These are phyloP conservation scores for Yponomeuta cagnagella DNA, from an alignment of 2,888 invertebrate species.

Conservation along the genomic window DNA sequence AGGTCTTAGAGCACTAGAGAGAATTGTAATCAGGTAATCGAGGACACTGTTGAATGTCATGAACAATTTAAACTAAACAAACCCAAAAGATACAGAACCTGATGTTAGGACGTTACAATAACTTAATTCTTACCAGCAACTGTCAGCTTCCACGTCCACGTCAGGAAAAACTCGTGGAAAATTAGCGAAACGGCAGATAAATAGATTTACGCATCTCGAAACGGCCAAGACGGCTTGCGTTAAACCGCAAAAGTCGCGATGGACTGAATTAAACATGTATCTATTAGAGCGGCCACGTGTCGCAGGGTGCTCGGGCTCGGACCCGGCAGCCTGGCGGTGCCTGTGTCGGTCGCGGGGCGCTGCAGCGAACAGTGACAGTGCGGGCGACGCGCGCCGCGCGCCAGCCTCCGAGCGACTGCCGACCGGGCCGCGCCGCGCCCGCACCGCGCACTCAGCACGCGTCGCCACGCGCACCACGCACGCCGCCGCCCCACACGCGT, in stretches of 20 bases:
- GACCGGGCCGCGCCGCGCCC: constrained; percentile 46
- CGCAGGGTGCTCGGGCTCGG: neutral
- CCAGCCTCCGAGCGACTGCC: constrained; percentile 65
- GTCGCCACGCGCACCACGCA: constrained; percentile 39
- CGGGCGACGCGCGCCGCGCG: constrained; percentile 61
- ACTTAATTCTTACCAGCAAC: constrained; percentile 1
- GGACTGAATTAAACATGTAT: constrained; percentile 57
- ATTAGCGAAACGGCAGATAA: constrained; percentile 3
- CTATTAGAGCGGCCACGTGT: constrained; percentile 33
- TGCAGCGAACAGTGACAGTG: constrained; percentile 49
- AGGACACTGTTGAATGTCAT: constrained; percentile 10
- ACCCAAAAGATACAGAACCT: neutral
- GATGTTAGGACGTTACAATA: neutral
- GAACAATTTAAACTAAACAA: neutral
- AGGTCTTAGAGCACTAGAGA: neutral
- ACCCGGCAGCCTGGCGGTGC: neutral
- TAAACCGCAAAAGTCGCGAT: constrained; percentile 28
- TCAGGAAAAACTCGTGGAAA: neutral
- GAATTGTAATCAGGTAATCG: neutral
- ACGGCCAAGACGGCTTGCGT: neutral
- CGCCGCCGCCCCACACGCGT: constrained; percentile 19
- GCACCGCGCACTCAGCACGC: constrained; percentile 46
- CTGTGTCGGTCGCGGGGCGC: constrained; percentile 40
- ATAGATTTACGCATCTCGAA: constrained; percentile 4
- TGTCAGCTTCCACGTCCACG: constrained; percentile 4